These are phyloP conservation scores for Tragelaphus strepsiceros DNA, from an alignment of 2,113 vertebrate species.

Conservation along the genomic window DNA sequence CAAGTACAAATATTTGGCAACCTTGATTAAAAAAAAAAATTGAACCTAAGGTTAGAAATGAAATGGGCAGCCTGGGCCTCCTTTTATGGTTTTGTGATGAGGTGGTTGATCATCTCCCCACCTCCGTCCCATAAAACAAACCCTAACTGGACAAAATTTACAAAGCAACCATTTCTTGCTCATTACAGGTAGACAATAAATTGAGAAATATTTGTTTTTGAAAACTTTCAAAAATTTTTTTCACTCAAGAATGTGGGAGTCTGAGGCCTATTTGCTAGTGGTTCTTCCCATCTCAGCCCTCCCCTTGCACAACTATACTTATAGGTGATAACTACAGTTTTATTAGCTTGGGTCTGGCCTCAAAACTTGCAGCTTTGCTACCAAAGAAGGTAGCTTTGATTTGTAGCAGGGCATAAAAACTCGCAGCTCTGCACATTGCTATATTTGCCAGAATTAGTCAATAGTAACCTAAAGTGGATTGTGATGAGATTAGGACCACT, in stretches of 20 bases:
- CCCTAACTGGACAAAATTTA: not conserved
- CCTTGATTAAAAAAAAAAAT: not conserved
- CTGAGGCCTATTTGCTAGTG: not conserved
- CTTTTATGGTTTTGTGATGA: not conserved
- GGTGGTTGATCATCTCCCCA: not conserved
- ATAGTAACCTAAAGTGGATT: not conserved
- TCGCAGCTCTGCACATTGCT: not conserved
- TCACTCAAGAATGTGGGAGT: not conserved
- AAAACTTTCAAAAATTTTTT: not conserved
- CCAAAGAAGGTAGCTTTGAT: not conserved
- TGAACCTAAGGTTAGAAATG: not conserved
- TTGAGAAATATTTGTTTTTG: not conserved
- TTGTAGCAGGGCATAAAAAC: not conserved
- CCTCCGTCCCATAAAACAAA: not conserved
- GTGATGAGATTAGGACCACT: not conserved
- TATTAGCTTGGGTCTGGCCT: not conserved
- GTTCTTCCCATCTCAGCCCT: not conserved
- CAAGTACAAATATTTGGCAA: not conserved
- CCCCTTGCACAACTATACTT: not conserved
- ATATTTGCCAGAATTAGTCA: not conserved
- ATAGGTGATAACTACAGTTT: not conserved
- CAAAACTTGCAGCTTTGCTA: not conserved
- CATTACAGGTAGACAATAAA: not conserved
- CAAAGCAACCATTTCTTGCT: not conserved
- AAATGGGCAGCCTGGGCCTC: not conserved